Conservation (phyloP, 2,888 invertebrate species). For the Listrodromus nycthemerus region DNA sequence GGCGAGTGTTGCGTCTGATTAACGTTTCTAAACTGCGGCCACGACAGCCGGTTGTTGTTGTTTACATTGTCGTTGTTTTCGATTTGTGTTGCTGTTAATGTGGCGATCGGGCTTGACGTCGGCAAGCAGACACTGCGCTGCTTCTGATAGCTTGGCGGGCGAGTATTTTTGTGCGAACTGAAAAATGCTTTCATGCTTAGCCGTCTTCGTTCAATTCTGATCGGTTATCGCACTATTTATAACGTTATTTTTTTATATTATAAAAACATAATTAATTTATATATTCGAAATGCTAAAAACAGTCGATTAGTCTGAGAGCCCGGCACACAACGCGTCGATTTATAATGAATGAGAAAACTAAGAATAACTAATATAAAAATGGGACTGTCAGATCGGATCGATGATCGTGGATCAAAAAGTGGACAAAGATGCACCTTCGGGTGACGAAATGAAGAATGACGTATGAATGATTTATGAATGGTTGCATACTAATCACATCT, state of each 20-base stretch:
- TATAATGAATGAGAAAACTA: background rate
- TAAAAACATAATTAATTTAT: background rate
- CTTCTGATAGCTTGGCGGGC: slow-evolving; percentile 83
- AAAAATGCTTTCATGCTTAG: slow-evolving; percentile 83
- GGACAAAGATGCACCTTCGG: slow-evolving; percentile 45
- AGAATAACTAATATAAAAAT: background rate
- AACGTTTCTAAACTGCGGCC: slow-evolving; percentile 86
- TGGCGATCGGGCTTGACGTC: slow-evolving; percentile 78
- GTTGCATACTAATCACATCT: slow-evolving; percentile 80
- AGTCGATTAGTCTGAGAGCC: background rate
- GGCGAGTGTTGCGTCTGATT: slow-evolving; percentile 79
- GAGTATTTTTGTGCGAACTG: slow-evolving; percentile 84
- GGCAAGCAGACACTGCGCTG: slow-evolving; percentile 83
- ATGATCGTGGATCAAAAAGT: slow-evolving; percentile 29
- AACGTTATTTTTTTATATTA: background rate
- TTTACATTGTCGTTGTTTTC: slow-evolving; percentile 85
- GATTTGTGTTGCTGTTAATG: slow-evolving; percentile 84
- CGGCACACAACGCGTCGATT: slow-evolving; percentile 26
- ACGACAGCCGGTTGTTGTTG: slow-evolving; percentile 86
- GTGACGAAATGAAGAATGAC: slow-evolving; percentile 53
- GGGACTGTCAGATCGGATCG: slow-evolving; percentile 31
- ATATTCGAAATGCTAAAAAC: background rate
- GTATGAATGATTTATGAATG: slow-evolving; percentile 65
- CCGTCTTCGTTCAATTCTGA: slow-evolving; percentile 40
- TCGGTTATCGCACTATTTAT: slow-evolving; percentile 16